Conservation (phyloP, 1,140 invertebrate genomes). For the Odontomachus brunneus region DNA sequence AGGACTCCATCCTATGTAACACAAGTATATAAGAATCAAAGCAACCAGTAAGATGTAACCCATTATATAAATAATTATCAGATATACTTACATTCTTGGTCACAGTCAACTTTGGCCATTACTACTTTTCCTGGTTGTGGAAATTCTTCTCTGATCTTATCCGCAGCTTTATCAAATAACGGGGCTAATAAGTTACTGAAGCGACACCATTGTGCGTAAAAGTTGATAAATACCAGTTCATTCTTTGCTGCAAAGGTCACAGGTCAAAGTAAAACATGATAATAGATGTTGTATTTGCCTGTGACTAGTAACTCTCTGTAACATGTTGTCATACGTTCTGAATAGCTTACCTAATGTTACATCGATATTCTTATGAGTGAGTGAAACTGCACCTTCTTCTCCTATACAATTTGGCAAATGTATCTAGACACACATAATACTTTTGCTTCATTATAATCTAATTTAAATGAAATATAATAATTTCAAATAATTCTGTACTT, state of each 20-base stretch:
- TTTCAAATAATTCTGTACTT: background rate
- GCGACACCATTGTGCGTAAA: slow-evolving; percentile 99
- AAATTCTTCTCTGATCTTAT: slow-evolving; percentile 93
- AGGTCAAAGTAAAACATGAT: background rate
- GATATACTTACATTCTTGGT: slow-evolving; percentile 91
- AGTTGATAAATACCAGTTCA: slow-evolving; percentile 99
- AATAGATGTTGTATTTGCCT: too few relatives aligned
- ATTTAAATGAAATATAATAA: background rate
- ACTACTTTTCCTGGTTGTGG: slow-evolving; percentile 94
- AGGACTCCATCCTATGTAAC: too few relatives aligned
- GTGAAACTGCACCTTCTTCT: slow-evolving; percentile 91
- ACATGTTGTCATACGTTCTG: background rate
- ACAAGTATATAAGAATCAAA: too few relatives aligned
- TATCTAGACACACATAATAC: slow-evolving; percentile 86
- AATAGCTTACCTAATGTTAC: slow-evolving; percentile 90
- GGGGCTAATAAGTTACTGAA: slow-evolving; percentile 98
- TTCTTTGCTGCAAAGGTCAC: slow-evolving; percentile 91
- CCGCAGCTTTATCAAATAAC: slow-evolving; percentile 98
- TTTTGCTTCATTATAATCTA: slow-evolving; percentile 3
- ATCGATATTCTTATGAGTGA: slow-evolving; percentile 92
- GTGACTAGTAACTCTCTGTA: too few relatives aligned
- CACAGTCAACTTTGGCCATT: slow-evolving; percentile 99
- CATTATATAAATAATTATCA: too few relatives aligned
- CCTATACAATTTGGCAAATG: slow-evolving; percentile 89
- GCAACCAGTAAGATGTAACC: too few relatives aligned